Base-by-base conservation (phyloP, 2,797 vertebrate genomes). In the Hapalemur alaotrensis region DNA sequence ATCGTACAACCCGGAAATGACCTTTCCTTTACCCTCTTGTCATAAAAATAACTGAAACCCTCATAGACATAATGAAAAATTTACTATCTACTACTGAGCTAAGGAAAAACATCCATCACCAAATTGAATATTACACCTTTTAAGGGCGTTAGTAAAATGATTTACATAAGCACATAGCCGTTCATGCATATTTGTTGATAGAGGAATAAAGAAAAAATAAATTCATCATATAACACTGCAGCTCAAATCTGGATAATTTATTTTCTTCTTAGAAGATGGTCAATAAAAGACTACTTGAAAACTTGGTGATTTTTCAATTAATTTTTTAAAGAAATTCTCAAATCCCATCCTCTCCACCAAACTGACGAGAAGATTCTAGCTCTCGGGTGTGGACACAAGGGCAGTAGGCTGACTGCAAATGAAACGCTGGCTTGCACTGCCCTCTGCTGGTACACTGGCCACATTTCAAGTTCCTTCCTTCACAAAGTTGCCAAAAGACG, bases 401-500 rank as follows among this genome's bases (percentile, higher is more conserved):
- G 32, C 28, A 25, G 11, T 1, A 41, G 18, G 46, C 9, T 0
- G 38, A 41, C 61, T 65, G n/a, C 9, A 32, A 67, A 17, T 52
- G 12, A 97, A 97, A 79, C 28, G 13, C 96, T 97, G 98, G 96
- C 98, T 93, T 98, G 97, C 89, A 98, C 98, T 98, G 98, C 98
- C 99, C 98, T 98, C 99, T 99, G 98, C 92, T 98, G 99, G 97
- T 50, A 0, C 3, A 48, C 3, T 1, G 0, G 0, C 11, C 18
- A 97, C 96, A 43, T 63, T 88, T 91, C 84, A 75, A 89, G 35
- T 41, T 72, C 81, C 61, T 91, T 43, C 52, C 84, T 95, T 91
- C 35, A 96, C 90, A 67, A 93, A 93, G 54, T 90, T 93, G 78
- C 79, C 95, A 95, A 89, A 90, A 96, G 41, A 65, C 57, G 32